Evolutionary conservation across 2,888 invertebrate genomes (phyloP), one percentile per base, ranked within the genome.

Genomic region (Terebella lapidaria): DNA sequence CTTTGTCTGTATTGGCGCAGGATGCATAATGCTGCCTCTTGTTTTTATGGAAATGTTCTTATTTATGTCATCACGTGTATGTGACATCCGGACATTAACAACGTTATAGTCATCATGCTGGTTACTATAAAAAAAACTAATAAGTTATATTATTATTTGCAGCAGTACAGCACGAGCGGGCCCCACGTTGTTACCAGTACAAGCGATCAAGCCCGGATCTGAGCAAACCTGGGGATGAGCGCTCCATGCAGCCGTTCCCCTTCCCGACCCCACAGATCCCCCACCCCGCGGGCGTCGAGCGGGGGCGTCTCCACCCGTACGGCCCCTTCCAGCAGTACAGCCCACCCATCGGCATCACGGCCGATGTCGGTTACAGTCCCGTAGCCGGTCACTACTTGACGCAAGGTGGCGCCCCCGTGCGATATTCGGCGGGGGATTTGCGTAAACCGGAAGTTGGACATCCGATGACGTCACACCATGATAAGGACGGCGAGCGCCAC

Each of bases 161-260:
- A 93, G 93, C 93, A 61, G 93, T 93, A 24, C 92, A 93, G 77
- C 92, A 93, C 79, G 93, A 93, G 81, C 83, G 93, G 65, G 91
- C 92, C 10, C 91, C 92, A 0, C 84, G 92, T 51, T 83, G 76
- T 58, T 76, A 75, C 66, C 76, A 76, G 67, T 75, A 72, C 65
- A 57, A 64, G 52, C 55, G 58, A 20, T 56, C 52, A 26, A 62
- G 59, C 35, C 62, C 59, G 1, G 62, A 62, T 26, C 56, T 61
- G 20, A 20, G 22, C 20, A 28, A 56, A 18, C 26, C 5, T 26
- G 35, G 18, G 10, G 10, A 20, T 5, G 24, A 15, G 4, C 54
- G 24, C 4, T 10, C 54, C 25, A 24, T 24, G 15, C 18, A 15
- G 28, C 20, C 54, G 54, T 22, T 53, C 42, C 10, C 42, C 10